Conservation (phyloP, 2,113 vertebrate species). For the Bagarius yarrelli region DNA sequence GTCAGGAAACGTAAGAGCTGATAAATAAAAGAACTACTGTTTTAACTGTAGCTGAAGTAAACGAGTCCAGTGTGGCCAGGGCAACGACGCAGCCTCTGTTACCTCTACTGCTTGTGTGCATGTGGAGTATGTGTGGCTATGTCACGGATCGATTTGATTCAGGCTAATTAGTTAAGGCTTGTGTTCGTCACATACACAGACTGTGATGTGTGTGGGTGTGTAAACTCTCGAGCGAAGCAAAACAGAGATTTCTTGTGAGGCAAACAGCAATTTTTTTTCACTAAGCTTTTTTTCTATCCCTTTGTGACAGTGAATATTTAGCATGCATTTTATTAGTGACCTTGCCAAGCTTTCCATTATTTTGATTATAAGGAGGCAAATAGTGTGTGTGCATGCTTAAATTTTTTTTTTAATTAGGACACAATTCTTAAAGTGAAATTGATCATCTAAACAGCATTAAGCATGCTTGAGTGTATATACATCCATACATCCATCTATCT, state of each 20-base stretch:
- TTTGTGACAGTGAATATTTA: slow-evolving; percentile 14
- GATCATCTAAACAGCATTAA: background rate
- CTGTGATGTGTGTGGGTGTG: background rate
- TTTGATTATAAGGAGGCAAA: background rate
- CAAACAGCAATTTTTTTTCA: too few species aligned
- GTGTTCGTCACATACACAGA: background rate
- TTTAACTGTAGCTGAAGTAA: slow-evolving; percentile 12
- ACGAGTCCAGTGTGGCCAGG: background rate
- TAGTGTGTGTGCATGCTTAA: background rate
- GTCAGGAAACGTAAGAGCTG: slow-evolving; percentile 24
- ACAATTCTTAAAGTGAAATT: background rate
- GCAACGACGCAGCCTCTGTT: background rate
- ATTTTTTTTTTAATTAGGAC: background rate
- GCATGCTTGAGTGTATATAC: background rate
- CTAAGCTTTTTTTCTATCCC: background rate
- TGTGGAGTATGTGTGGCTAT: background rate
- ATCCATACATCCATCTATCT: too few species aligned
- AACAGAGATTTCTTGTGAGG: slow-evolving; percentile 18
- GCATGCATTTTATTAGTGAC: slow-evolving; percentile 13
- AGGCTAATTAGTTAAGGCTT: slow-evolving; percentile 18
- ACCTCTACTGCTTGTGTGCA: background rate
- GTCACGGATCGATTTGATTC: background rate
- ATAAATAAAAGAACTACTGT: slow-evolving; percentile 34
- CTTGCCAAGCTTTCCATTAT: background rate
- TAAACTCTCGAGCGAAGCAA: background rate